These are phyloP conservation scores for Muscicapa comitata DNA, from an alignment of 2,797 vertebrate genomes.

Conservation along the genomic window DNA sequence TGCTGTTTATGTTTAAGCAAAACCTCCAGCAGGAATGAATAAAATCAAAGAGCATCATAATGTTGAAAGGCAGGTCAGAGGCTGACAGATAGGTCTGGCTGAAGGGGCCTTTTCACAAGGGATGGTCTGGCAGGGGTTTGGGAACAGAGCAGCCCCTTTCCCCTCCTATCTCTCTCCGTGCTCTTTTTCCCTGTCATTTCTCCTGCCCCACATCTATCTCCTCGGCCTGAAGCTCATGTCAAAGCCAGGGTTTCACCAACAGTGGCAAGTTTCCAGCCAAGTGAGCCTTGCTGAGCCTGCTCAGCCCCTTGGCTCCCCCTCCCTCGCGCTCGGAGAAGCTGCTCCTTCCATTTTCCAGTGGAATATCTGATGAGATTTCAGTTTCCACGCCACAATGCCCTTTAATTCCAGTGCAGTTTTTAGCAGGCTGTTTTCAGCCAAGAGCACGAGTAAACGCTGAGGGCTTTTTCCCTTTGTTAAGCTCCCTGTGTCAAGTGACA, in stretches of 20 bases:
- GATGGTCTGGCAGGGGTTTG: background rate
- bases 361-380: background rate
- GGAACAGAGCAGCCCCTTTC: slow-evolving; percentile 42
- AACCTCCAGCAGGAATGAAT: slow-evolving; percentile 66
- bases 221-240: background rate
- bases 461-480: background rate
- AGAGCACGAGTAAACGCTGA: background rate
- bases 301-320: background rate
- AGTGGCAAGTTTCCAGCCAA: background rate
- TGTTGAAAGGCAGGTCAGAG: background rate
- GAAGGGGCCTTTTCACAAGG: slow-evolving; percentile 18
- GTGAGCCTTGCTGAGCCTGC: background rate
- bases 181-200: background rate
- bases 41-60: slow-evolving; percentile 46
- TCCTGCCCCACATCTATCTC: background rate
- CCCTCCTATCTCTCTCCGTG: background rate
- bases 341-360: background rate
- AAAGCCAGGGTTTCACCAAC: background rate
- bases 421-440: slow-evolving; percentile 38
- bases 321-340: background rate
- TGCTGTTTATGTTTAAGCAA: slow-evolving; percentile 67
- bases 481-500: background rate
- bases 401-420: background rate
- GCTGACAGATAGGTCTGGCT: slow-evolving; percentile 7
- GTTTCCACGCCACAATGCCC: background rate